phyloP scores from a whole-genome alignment of 2,888 invertebrate genomes.

The Ornithoptera priamus region DNA sequence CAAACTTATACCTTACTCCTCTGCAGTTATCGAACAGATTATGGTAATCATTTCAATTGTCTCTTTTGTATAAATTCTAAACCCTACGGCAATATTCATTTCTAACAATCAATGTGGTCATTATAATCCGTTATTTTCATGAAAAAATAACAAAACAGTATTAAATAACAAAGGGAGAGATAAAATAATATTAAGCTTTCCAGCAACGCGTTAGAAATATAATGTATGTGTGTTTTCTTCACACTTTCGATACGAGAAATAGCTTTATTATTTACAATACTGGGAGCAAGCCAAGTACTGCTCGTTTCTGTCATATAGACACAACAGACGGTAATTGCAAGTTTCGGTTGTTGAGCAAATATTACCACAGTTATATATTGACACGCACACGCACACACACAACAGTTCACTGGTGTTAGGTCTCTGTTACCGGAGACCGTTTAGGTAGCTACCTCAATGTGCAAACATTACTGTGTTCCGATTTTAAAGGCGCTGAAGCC shows the following conservation, averaged over 20 bases:
- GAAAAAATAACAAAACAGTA: neutral
- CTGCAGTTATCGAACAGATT: constrained; percentile 3
- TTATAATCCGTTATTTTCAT: neutral
- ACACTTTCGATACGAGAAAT: neutral
- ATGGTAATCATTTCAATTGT: no score
- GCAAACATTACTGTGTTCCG: no score
- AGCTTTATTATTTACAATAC: neutral
- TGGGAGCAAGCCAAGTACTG: neutral
- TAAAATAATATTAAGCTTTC: constrained; percentile 1
- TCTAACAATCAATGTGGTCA: neutral
- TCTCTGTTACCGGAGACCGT: no score
- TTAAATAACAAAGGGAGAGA: neutral
- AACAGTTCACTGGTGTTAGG: no score
- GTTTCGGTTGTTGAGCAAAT: neutral
- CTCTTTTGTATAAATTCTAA: no score
- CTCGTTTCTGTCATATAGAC: neutral
- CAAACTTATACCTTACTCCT: constrained; percentile 11
- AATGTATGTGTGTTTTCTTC: neutral
- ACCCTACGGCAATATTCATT: neutral
- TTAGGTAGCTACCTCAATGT: no score
- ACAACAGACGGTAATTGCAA: neutral
- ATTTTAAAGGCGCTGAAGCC: no score
- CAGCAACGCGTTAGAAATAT: neutral
- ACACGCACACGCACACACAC: no score
- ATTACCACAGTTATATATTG: neutral